A percentile compares a stretch with the other conserved stretches of the same genome.
phyloP scores from a whole-genome alignment of 2,888 invertebrate species.

The Cancer borealis region DNA sequence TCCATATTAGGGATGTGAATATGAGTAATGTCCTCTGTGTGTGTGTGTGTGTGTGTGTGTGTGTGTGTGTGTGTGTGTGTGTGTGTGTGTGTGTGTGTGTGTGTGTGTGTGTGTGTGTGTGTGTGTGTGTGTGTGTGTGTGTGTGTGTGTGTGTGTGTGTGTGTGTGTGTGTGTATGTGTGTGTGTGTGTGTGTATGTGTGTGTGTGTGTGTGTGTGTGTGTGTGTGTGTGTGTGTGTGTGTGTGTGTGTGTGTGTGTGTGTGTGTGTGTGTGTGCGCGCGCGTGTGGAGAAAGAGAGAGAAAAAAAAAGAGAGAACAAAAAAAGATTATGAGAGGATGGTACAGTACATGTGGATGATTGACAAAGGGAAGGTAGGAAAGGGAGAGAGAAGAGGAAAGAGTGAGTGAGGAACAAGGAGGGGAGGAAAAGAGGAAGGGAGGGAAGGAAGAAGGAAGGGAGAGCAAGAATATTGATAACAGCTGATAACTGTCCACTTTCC shows the following conservation, averaged over 20 bases:
- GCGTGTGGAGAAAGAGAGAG: background rate
- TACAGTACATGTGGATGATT: too few species aligned
- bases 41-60: background rate
- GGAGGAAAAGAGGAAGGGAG: background rate
- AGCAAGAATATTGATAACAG: background rate
- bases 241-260: background rate
- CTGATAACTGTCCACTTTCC: background rate
- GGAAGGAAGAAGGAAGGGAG: background rate
- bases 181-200: too few species aligned
- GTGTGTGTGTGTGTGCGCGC: background rate
- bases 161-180: background rate
- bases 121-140: slow-evolving; percentile 20
- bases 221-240: background rate
- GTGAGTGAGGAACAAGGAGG: background rate
- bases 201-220: background rate
- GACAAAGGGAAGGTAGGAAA: background rate
- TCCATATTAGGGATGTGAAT: slow-evolving; percentile 15
- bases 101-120: slow-evolving; percentile 20
- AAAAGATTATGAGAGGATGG: background rate
- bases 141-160: slow-evolving; percentile 20
- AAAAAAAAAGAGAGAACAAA: background rate
- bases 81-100: slow-evolving; percentile 20
- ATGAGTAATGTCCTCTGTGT: background rate
- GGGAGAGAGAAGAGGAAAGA: background rate
- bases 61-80: background rate